Evolutionary conservation across 1,140 invertebrate genomes (phyloP), one percentile per base, ranked within the genome.

Genomic region (Drosophila sucinea): DNA sequence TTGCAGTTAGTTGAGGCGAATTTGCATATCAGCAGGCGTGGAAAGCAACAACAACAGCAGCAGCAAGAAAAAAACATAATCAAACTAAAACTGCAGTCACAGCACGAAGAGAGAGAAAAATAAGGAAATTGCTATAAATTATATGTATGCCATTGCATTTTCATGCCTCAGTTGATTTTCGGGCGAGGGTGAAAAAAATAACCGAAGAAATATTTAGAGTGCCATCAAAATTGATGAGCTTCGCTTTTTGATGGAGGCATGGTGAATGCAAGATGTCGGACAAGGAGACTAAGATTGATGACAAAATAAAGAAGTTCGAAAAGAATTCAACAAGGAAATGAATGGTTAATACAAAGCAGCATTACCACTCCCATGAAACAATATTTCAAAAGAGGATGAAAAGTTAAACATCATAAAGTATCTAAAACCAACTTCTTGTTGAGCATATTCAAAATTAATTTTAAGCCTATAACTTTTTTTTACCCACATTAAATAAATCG

Each of bases 61-160:
- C 23, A 54, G 27, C 47, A 29, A 27, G 10, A 55, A 55, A 55
- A 55, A 58, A 35, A 56, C 30, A 58, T 58, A 58, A 58, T 58
- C 25, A 58, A 58, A 35, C 56, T 58, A 58, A 58, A 58, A 58
- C 56, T 58, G 56, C 56, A 58, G 56, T 58, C 56, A 58, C 32
- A 58, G 56, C 56, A 58, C 33, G 32, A 51, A 51, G 27, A 27
- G 44, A 5, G 25, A 25, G 27, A 51, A 47, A 51, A 25, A 51
- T 2, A 58, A 58, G 56, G 56, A 58, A 58, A 58, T 58, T 58
- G 56, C 32, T 58, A 58, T 58, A 58, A 58, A 58, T 58, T 58
- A 58, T 25, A 58, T 58, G 32, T 35, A 38, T 58, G 56, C 56
- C 56, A 58, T 58, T 35, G 56, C 56, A 58, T 58, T 58, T 58